These are phyloP conservation scores for Anarrhichthys ocellatus DNA, from an alignment of 2,113 vertebrate genomes.

Conservation along the genomic window DNA sequence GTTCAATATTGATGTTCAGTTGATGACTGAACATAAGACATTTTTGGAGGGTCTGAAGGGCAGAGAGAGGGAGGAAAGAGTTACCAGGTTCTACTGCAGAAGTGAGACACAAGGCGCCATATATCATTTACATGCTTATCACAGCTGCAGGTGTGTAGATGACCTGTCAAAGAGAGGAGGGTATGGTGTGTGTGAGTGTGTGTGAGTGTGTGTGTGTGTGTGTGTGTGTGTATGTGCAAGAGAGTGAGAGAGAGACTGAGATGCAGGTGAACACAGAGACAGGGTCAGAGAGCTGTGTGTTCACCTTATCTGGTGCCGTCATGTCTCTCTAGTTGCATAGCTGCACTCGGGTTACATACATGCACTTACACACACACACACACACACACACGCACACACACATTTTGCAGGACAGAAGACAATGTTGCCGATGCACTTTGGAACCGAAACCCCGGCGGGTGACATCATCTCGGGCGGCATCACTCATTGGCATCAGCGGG, in stretches of 20 bases:
- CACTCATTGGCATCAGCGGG: constrained; percentile 24
- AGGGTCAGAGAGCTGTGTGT: constrained; percentile 24
- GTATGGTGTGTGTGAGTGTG: constrained; percentile 3
- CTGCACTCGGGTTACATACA: constrained; percentile 59
- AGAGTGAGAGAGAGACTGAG: not conserved
- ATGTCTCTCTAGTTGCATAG: constrained; percentile 62
- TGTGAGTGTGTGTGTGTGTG: constrained; percentile 22
- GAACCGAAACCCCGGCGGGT: constrained; percentile 45
- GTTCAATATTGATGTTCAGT: no score
- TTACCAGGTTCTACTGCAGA: not conserved
- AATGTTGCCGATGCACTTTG: constrained; percentile 30
- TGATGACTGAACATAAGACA: not conserved
- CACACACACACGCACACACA: constrained; percentile 23
- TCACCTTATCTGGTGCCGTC: constrained; percentile 67
- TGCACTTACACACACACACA: constrained; percentile 1
- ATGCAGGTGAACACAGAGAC: constrained; percentile 6
- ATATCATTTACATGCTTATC: constrained; percentile 67
- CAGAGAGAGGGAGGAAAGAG: not conserved
- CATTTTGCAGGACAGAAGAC: constrained; percentile 36
- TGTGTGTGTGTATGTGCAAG: not conserved
- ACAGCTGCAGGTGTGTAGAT: constrained; percentile 45
- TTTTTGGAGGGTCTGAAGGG: not conserved
- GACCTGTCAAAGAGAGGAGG: constrained; percentile 18
- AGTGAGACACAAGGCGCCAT: constrained; percentile 33
- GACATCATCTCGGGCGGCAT: constrained; percentile 51